A percentile compares a stretch with the other conserved stretches of the same genome.
phyloP scores from a whole-genome alignment of 2,113 vertebrate species.

The Prunella himalayana region DNA sequence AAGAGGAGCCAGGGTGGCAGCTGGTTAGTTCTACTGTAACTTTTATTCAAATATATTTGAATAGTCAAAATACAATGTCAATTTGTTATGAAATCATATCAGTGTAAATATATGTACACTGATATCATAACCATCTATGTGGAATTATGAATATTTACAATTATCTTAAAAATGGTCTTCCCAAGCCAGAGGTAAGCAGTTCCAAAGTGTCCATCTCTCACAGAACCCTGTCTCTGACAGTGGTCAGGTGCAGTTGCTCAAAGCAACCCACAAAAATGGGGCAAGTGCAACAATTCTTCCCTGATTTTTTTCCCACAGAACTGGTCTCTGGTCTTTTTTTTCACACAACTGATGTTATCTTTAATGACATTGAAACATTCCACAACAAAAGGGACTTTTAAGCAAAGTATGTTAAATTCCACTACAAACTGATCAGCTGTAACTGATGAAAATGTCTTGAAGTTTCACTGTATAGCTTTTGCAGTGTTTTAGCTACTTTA shows the following conservation, averaged over 20 bases:
- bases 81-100: neutral
- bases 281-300: neutral
- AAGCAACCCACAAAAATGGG: neutral
- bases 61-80: neutral
- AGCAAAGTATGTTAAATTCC: neutral
- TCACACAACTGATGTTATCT: neutral
- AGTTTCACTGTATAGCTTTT: neutral
- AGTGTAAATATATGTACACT: neutral
- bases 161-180: neutral
- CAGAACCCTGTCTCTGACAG: neutral
- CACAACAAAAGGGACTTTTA: neutral
- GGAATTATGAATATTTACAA: neutral
- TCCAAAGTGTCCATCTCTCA: neutral
- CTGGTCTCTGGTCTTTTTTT: neutral
- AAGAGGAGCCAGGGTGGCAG: neutral
- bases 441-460: neutral
- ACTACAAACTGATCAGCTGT: neutral
- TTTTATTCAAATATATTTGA: neutral
- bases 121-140: neutral
- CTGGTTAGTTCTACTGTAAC: neutral
- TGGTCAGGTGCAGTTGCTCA: neutral
- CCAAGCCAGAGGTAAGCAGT: neutral
- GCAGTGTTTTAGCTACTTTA: neutral
- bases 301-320: neutral
- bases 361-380: neutral